A percentile compares a stretch with the other conserved stretches of the same genome.
phyloP scores from a whole-genome alignment of 2,888 invertebrate genomes.

The Pristionchus japonicus region DNA sequence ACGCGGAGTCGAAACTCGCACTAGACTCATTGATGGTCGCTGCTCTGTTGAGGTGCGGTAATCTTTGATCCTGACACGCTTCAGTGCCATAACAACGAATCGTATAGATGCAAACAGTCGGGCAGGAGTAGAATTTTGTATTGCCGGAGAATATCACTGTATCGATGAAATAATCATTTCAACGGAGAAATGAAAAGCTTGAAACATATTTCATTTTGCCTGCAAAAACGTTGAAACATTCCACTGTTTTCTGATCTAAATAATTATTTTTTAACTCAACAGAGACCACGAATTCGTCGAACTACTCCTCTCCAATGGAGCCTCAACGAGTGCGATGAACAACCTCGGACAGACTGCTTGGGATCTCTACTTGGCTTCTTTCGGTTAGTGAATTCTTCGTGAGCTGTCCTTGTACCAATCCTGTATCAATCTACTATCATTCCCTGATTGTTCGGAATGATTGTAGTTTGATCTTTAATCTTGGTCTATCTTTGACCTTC shows the following conservation, averaged over 20 bases:
- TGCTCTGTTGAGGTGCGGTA: constrained; percentile 12
- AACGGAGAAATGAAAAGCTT: neutral
- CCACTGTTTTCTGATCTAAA: constrained; percentile 51
- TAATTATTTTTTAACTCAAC: constrained; percentile 45
- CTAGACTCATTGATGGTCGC: constrained; percentile 24
- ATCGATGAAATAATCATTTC: too few relatives aligned
- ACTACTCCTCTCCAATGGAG: constrained; percentile 41
- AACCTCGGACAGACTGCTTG: constrained; percentile 51
- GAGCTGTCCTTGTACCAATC: too few relatives aligned
- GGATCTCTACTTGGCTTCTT: constrained; percentile 51
- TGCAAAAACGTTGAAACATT: constrained; percentile 42
- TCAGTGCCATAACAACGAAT: too few relatives aligned
- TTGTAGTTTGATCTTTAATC: neutral
- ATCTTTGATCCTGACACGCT: neutral
- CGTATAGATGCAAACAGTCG: too few relatives aligned
- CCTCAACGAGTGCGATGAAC: constrained; percentile 48
- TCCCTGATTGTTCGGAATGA: too few relatives aligned
- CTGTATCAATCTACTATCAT: too few relatives aligned
- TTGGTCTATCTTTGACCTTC: neutral
- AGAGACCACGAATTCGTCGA: constrained; percentile 49
- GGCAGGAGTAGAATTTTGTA: too few relatives aligned
- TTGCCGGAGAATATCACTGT: too few relatives aligned
- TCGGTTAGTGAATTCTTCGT: neutral
- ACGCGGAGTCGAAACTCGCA: neutral
- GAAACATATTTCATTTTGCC: neutral